Conservation (phyloP, 1,140 invertebrate genomes). For the Lordiphosa collinella region DNA sequence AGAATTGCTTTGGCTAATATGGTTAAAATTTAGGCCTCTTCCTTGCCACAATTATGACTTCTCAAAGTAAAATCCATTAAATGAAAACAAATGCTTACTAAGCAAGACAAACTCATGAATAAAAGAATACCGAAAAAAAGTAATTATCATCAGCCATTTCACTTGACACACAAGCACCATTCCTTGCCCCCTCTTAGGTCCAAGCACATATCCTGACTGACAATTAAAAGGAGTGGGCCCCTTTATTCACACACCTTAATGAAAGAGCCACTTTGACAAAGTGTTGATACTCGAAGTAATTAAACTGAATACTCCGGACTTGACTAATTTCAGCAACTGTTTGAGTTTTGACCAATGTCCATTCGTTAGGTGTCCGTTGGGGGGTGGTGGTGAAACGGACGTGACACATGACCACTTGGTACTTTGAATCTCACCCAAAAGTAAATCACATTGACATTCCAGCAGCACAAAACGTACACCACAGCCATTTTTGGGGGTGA, state of each 20-base stretch:
- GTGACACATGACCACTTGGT: conserved; percentile 27
- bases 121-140: conserved; percentile 49
- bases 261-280: conserved; percentile 65
- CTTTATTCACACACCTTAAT: conserved; percentile 46
- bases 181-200: conserved; percentile 1
- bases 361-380: conserved; percentile 56
- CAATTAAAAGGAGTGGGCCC: conserved; percentile 44
- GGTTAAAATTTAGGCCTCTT: background rate
- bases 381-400: conserved; percentile 21
- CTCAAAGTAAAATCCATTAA: conserved; percentile 55
- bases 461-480: conserved; percentile 16
- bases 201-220: conserved; percentile 21
- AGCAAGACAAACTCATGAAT: conserved; percentile 52
- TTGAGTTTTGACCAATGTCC: conserved; percentile 71
- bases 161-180: conserved; percentile 19
- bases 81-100: conserved; percentile 51
- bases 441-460: conserved; percentile 72
- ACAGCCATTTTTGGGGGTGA: conserved; percentile 3
- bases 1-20: no score
- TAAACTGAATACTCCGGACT: conserved; percentile 60
- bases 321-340: conserved; percentile 61
- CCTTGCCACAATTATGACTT: conserved; percentile 40
- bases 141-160: conserved; percentile 68
- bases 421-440: conserved; percentile 7
- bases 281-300: conserved; percentile 77